Percentiles rank a stretch among this genome's conserved stretches.
Evolutionary conservation across 1,140 invertebrate species (phyloP).

Genomic region (Drosophila elegans): DNA sequence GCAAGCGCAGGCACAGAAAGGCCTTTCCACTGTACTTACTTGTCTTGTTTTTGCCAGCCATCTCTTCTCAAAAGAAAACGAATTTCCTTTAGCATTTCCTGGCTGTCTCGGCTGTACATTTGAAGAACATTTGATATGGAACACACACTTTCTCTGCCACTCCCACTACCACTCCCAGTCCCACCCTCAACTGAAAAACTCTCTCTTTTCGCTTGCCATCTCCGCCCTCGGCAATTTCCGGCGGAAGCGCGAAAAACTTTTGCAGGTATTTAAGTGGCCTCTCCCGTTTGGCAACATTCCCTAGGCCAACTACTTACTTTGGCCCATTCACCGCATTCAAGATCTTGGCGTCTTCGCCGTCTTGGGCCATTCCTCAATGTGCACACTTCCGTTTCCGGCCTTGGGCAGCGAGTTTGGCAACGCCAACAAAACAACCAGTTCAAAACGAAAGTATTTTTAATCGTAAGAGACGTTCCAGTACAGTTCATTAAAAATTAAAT

Average conservation of each 20-base stretch:
- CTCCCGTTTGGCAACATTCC: slow-evolving; percentile 40
- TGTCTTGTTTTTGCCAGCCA: slow-evolving; percentile 32
- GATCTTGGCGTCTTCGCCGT: slow-evolving; percentile 33
- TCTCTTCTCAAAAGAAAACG: slow-evolving; percentile 66
- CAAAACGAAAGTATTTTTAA: slow-evolving; percentile 6
- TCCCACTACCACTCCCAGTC: slow-evolving; percentile 5
- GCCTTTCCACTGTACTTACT: slow-evolving; percentile 29
- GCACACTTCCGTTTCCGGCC: slow-evolving; percentile 68
- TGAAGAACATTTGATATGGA: slow-evolving; percentile 44
- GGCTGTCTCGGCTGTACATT: slow-evolving; percentile 64
- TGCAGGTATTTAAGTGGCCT: slow-evolving; percentile 78
- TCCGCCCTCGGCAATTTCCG: slow-evolving; percentile 66
- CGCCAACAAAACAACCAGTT: slow-evolving; percentile 11
- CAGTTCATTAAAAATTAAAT: slow-evolving; percentile 5
- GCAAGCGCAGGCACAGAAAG: slow-evolving; percentile 56
- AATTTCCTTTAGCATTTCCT: slow-evolving; percentile 74
- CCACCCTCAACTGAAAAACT: slow-evolving; percentile 9
- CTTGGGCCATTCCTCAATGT: slow-evolving; percentile 54
- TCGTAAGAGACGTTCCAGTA: background rate
- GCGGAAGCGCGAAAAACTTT: slow-evolving; percentile 77
- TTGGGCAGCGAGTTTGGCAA: slow-evolving; percentile 5
- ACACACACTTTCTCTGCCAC: slow-evolving; percentile 1
- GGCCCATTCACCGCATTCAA: slow-evolving; percentile 32
- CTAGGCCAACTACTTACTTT: slow-evolving; percentile 43
- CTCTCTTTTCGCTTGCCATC: slow-evolving; percentile 2